Base-by-base conservation (phyloP, 2,888 invertebrate species). In the Agonopterix heracliana region DNA sequence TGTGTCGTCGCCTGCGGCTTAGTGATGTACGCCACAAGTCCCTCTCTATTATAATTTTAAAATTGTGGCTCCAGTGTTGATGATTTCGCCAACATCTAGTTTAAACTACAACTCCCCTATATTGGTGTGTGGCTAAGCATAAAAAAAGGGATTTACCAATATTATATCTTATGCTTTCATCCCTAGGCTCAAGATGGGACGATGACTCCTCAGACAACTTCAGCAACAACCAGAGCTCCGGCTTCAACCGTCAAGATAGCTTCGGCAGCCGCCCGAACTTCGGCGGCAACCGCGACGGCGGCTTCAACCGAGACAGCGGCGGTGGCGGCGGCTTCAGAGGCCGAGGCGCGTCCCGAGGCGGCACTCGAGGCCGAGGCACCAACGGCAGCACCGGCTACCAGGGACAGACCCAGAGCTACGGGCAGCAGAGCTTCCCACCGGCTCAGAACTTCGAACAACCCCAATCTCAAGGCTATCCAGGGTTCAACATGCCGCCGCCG, bases 321-420 rank as follows among this genome's bases (percentile, higher is more conserved):
- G 53, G 59, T 2, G 53, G 57, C 2, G 73, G 77, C 44, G 81
- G 83, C 12, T 79, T 75, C 62, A 64, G 76, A 0, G 78, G 79
- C 1, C 54, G 74, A 5, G 68, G 78, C 0, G 74, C 78, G 1
- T 57, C 71, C 0, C 59, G 64, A 11, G 62, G 62, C 34, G 26
- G 26, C 0, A 58, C 46, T 4, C 9, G 48, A 13, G 61, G 50
- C n/a, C 48, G 51, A 13, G 45, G 51, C 17, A 51, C 48, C 44
- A 44, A 40, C 38, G 47, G 34, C 12, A 48, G 52, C 5, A 34
- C 36, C 13, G 8, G 13, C 10, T 13, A 8, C 36, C 35, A 13
- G 3, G 12, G 54, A 9, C 51, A 50, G 44, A 50, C 9, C 34
- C 38, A 44, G 14, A 48, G 46, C 41, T 55, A 51, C 49, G 41